phyloP scores from a whole-genome alignment of 2,113 vertebrate species.

The Lichenostomus cassidix region DNA sequence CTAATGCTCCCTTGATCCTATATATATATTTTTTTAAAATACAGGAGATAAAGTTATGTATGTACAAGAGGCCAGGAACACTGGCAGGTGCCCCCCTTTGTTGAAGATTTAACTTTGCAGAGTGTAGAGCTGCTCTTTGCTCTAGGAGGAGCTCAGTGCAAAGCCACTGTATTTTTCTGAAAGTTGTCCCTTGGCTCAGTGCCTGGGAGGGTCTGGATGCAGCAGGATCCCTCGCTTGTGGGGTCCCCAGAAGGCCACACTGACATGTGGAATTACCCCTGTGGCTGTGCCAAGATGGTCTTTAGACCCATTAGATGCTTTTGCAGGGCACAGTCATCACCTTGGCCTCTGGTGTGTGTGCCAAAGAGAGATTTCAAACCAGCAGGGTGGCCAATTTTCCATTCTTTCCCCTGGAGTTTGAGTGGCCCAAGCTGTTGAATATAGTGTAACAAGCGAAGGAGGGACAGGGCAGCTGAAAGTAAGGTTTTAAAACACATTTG shows the following conservation, averaged over 20 bases:
- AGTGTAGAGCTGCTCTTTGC: not conserved
- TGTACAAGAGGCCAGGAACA: not conserved
- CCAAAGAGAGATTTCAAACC: not conserved
- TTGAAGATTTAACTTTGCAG: not conserved
- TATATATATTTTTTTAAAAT: not conserved
- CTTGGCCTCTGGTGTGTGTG: not conserved
- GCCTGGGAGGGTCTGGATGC: not conserved
- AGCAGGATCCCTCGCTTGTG: fast-evolving
- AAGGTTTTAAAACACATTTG: not conserved
- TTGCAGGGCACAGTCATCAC: not conserved
- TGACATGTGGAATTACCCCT: not conserved
- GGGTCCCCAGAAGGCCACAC: not conserved
- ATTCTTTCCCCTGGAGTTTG: not conserved
- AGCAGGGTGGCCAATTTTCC: not conserved
- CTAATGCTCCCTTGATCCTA: not conserved
- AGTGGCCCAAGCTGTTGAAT: not conserved
- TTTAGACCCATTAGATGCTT: not conserved
- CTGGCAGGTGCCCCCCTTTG: not conserved
- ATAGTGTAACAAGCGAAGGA: not conserved
- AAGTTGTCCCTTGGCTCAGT: fast-evolving
- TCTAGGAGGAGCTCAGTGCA: not conserved
- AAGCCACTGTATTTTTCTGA: not conserved
- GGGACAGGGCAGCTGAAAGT: not conserved
- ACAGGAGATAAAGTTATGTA: not conserved
- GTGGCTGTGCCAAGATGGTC: not conserved